Base-by-base conservation (phyloP, 1,140 invertebrate species). In the Lucilia cuprina region DNA sequence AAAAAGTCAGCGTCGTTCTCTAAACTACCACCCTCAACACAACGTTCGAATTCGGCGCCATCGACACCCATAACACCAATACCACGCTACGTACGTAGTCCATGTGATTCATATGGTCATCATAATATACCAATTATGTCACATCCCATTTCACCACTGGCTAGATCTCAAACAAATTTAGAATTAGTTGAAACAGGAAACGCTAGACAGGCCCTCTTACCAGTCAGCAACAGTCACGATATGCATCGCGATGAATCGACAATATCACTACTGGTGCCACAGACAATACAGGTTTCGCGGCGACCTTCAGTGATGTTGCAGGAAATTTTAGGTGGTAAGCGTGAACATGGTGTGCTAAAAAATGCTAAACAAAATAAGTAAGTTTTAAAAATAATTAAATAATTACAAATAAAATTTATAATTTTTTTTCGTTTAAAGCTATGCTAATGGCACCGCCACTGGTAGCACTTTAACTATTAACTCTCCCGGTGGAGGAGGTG, bases 381-480 rank as follows among this genome's bases (percentile, higher is more conserved):
- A 49, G 41, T 55, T 75, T 5, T 30, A 49, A 55, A 7, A 13
- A 13, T 55, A 55, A 55, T 17, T 2, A 55, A 12, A 55, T 55
- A 55, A n/a, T 13, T 5, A 55, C 5, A 55, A 55, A 55, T 55
- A 13, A 41, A 5, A 41, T 41, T 41, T 5, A 41, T 8, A 41
- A 13, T 55, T 55, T 55, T 5, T 55, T 65, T 5, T n/a, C 3
- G 7, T 84, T 78, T 50, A 90, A n/a, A n/a, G 89, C 17, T 89
- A 87, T 78, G 85, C 87, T 8, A 83, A 86, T 82, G 89, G 86
- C 75, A 91, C 89, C 47, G 89, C 86, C 19, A 89, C 83, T 13
- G 88, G 88, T n/a, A 90, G 89, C 84, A 88, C 88, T 34, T 87
- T 88, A 34, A 90, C 89, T 2, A 90, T 90, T 5, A 90, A 90